A percentile compares a stretch with the other conserved stretches of the same genome.
phyloP scores from a whole-genome alignment of 2,888 invertebrate species.

The Epinotia nisella region DNA sequence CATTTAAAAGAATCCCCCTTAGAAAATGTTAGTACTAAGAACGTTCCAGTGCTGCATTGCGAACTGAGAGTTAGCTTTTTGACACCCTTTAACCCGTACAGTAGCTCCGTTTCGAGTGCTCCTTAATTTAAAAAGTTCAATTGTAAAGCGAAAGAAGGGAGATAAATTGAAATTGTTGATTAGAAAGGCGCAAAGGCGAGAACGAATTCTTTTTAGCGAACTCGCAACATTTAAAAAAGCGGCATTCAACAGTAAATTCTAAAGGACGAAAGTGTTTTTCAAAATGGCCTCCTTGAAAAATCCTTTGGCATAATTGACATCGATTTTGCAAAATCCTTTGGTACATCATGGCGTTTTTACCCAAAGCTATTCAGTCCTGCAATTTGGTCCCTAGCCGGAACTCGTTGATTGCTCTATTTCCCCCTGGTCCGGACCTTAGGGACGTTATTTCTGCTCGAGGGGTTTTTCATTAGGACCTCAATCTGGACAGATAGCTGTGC shows the following conservation, averaged over 20 bases:
- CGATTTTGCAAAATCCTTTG: slow-evolving; percentile 7
- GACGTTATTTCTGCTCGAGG: slow-evolving; percentile 19
- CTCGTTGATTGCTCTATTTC: slow-evolving; percentile 28
- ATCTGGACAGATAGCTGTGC: slow-evolving; percentile 6
- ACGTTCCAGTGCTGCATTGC: not conserved
- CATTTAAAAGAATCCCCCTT: not conserved
- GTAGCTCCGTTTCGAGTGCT: not conserved
- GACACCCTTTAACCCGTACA: not conserved
- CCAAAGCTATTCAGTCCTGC: slow-evolving; percentile 19
- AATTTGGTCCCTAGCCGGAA: slow-evolving; percentile 22
- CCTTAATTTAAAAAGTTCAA: not conserved
- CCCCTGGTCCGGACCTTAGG: slow-evolving; percentile 8
- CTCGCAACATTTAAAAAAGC: not conserved
- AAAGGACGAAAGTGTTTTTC: not conserved
- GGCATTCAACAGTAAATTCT: not conserved
- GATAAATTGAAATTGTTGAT: not conserved
- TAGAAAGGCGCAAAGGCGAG: not conserved
- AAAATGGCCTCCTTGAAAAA: not conserved
- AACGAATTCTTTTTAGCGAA: not conserved
- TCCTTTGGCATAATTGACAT: not conserved
- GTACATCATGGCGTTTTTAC: not conserved
- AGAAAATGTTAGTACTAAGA: not conserved
- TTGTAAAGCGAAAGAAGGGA: not conserved
- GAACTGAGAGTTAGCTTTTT: not conserved
- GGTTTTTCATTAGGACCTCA: slow-evolving; percentile 17